Conservation (phyloP, 2,888 invertebrate genomes). For the Scotopteryx bipunctaria region DNA sequence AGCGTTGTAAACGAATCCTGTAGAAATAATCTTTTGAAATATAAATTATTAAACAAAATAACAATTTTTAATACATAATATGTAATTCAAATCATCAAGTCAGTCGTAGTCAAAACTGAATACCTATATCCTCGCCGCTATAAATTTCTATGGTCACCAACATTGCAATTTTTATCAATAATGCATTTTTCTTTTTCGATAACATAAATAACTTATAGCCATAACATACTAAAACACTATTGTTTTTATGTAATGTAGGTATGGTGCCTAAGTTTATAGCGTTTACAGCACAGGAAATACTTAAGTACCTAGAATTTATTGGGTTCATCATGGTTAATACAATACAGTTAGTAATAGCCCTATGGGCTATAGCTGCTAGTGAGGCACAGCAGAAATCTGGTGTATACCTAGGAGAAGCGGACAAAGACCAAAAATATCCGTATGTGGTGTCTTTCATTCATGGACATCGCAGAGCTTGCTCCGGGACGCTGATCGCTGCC, state of each 20-base stretch:
- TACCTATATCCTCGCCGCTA: too few species aligned
- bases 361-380: background rate
- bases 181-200: background rate
- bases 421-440: constrained; percentile 3
- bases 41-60: background rate
- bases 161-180: too few species aligned
- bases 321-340: constrained; percentile 1
- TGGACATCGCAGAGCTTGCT: constrained; percentile 7
- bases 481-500: constrained; percentile 23
- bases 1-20: background rate
- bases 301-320: background rate
- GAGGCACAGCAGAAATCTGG: background rate
- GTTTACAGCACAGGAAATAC: background rate
- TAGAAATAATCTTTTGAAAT: background rate
- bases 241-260: too few species aligned
- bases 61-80: too few species aligned
- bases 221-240: background rate
- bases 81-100: too few species aligned
- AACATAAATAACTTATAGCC: background rate
- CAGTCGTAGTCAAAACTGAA: too few species aligned
- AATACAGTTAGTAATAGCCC: background rate
- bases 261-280: constrained; percentile 3
- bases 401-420: background rate
- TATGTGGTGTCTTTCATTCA: constrained; percentile 1
- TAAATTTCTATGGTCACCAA: too few species aligned